Evolutionary conservation across 2,113 vertebrate species (phyloP), one percentile per base, ranked within the genome.

Genomic region (Macroglossus sobrinus): DNA sequence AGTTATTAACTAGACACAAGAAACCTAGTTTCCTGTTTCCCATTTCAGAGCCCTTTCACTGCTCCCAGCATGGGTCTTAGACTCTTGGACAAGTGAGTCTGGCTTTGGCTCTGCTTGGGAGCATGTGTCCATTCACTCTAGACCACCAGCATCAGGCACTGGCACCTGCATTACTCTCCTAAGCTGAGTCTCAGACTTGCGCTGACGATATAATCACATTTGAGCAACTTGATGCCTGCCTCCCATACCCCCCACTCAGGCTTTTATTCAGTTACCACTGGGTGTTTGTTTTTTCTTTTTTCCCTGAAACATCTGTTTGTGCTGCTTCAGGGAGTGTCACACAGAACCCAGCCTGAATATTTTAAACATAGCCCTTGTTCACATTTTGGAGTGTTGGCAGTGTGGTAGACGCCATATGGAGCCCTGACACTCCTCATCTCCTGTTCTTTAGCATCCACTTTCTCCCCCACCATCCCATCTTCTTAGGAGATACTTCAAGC

Each of bases 281-380:
- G 53, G 76, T 91, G 66, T 95, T 91, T 96, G 86, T 93, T 82
- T 66, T 35, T 55, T 50, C 66, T 90, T 64, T 66, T 76, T 50
- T 45, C 14, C 80, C 71, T 40, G 5, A 89, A 96, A 98, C 97
- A 96, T 89, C 97, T 55, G 53, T 76, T 84, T 89, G 82, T 98
- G 94, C 94, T 98, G 96, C 95, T 80, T 95, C 57, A 53, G 64
- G 74, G 89, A 96, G 85, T 89, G 84, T 91, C 88, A 12, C 40
- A 11, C 21, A 80, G 93, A 97, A 97, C 79, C 50, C 64, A 45
- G 95, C 64, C 47, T 55, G 87, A 38, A n/a, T 86, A 75, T 95
- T 96, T 95, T 91, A 89, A 84, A 55, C 84, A 80, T 30, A 91
- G 76, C 30, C 53, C 84, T 79, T 59, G 35, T 95, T 96, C 95